phyloP scores from a whole-genome alignment of 2,113 vertebrate genomes.

The Fulmarus glacialis region DNA sequence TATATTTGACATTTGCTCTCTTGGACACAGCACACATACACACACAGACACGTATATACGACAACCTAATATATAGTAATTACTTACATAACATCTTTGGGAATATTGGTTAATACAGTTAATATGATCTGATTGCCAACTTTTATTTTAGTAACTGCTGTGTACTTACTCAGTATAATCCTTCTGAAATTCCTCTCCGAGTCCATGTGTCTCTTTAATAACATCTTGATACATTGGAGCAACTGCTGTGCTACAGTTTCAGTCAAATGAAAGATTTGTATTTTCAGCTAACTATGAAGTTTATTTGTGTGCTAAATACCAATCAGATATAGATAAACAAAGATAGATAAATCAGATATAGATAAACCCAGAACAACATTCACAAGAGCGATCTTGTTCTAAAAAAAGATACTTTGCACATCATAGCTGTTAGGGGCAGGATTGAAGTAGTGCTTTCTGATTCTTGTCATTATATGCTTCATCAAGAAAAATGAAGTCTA shows the following conservation, averaged over 20 bases:
- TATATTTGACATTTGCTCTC: neutral
- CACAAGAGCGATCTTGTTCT: neutral
- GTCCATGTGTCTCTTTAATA: conserved; percentile 31
- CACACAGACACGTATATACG: neutral
- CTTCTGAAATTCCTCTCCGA: neutral
- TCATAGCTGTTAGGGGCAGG: neutral
- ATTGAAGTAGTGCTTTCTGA: neutral
- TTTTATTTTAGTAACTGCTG: conserved; percentile 20
- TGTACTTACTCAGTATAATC: conserved; percentile 33
- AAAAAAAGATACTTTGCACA: neutral
- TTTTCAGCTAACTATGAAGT: neutral
- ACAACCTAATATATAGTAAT: neutral
- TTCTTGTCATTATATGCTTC: neutral
- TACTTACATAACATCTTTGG: neutral
- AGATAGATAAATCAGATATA: neutral
- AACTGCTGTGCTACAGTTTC: conserved; percentile 44
- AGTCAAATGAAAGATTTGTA: conserved; percentile 47
- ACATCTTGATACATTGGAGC: conserved; percentile 68
- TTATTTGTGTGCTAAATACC: neutral
- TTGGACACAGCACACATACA: neutral
- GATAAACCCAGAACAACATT: neutral
- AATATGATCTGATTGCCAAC: neutral
- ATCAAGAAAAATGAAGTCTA: fast-evolving
- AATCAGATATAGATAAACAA: neutral
- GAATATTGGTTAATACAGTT: conserved; percentile 10